Evolutionary conservation across 1,140 invertebrate species (phyloP), one percentile per base, ranked within the genome.

Genomic region (Drepana arcuata): DNA sequence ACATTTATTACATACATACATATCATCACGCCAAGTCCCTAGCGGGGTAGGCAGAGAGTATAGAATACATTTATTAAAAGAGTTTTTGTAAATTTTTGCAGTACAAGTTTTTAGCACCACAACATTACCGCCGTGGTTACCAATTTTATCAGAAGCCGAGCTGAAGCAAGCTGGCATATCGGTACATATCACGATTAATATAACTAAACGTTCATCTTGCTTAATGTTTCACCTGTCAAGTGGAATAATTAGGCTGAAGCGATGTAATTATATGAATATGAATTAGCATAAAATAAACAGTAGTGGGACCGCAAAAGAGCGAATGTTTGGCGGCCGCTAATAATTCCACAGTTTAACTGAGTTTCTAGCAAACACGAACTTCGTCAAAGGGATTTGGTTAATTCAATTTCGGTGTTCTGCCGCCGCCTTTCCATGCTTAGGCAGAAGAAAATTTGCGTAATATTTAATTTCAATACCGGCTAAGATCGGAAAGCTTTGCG

Each of bases 321-420:
- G 31, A 21, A 34, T 34, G 24, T 48, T 33, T 50, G 30, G 42
- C 36, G 46, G 37, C 40, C 46, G 32, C 40, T 62, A 52, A 62
- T 55, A 62, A 62, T 52, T 58, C 50, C 37, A 27, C 51, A 45
- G 45, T 55, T 52, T 49, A 55, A 46, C 50, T 46, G 37, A 55
- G 54, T 52, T 50, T 42, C 48, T 29, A 10, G 34, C 43, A 53
- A 62, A 58, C 54, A 62, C 41, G 29, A 58, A 62, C 45, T 62
- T 52, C 48, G 48, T 62, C 59, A 62, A 62, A 62, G 59, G 54
- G 51, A 62, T 52, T 58, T 56, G 43, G 48, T 48, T 62, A 58
- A 62, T 62, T 62, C 48, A 58, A 58, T 62, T 62, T 54, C 49
- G 38, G 48, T 61, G 57, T 61, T 62, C 54, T 40, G 36, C 48